These are phyloP conservation scores for Aptenodytes forsteri DNA, from an alignment of 2,113 vertebrate species.

Conservation along the genomic window DNA sequence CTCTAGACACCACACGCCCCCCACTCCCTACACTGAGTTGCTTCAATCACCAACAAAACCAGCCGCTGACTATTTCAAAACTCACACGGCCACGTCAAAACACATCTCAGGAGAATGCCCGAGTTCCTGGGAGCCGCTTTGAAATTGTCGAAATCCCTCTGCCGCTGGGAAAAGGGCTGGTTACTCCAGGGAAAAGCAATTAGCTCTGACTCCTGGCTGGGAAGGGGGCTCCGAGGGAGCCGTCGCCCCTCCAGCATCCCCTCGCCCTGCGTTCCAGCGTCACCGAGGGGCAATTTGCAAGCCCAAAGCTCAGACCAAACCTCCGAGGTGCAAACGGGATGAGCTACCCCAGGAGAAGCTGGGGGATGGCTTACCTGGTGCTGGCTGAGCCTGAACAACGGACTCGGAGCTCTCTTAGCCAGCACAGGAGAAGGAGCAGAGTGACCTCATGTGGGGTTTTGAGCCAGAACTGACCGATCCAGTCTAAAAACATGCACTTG, in stretches of 20 bases:
- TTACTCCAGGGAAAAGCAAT: background rate
- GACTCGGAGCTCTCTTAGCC: background rate
- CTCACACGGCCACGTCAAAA: rapidly evolving
- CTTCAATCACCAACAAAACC: background rate
- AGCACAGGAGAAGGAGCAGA: background rate
- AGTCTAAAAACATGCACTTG: background rate
- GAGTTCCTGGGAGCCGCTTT: background rate
- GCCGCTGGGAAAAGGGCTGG: background rate
- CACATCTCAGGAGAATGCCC: background rate
- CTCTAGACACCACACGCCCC: rapidly evolving
- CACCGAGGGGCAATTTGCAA: rapidly evolving
- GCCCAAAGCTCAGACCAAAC: background rate
- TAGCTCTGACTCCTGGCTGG: background rate
- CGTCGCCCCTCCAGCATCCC: rapidly evolving
- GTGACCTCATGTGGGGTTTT: background rate
- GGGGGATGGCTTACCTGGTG: no score
- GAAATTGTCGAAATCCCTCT: background rate
- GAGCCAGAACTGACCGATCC: background rate
- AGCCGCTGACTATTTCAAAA: background rate
- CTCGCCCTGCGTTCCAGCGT: rapidly evolving
- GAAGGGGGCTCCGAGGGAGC: background rate
- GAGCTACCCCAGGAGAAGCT: background rate
- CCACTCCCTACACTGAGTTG: rapidly evolving
- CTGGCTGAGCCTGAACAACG: background rate
- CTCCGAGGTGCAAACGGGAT: rapidly evolving